Conservation (phyloP, 1,140 invertebrate genomes). For the Apis dorsata region DNA sequence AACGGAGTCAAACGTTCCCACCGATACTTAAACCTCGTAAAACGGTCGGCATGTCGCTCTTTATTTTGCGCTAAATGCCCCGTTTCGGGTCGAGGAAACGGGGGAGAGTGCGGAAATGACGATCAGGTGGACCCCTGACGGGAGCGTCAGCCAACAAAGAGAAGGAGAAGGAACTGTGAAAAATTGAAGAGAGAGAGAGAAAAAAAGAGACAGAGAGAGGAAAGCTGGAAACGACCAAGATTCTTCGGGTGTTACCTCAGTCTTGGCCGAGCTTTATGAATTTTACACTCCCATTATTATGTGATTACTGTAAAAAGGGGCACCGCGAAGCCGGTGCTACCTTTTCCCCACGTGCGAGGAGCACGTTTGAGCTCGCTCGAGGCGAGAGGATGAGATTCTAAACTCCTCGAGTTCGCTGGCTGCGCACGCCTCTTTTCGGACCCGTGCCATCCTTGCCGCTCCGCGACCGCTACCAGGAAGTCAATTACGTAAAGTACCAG, state of each 20-base stretch:
- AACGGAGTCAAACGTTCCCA: constrained; percentile 48
- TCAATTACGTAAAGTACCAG: constrained; percentile 62
- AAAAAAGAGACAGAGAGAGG: not conserved
- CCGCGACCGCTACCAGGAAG: constrained; percentile 45
- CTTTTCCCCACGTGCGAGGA: constrained; percentile 3
- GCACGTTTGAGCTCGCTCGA: not conserved
- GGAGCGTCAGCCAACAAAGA: not conserved
- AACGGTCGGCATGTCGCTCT: constrained; percentile 45
- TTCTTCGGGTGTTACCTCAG: constrained; percentile 17
- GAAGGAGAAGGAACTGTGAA: too few relatives aligned
- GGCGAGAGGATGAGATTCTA: too few relatives aligned
- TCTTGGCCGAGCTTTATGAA: constrained; percentile 50
- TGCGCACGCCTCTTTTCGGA: constrained; percentile 42
- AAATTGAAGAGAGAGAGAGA: not conserved
- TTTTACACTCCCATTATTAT: constrained; percentile 59
- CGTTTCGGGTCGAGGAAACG: not conserved
- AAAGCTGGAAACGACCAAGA: constrained; percentile 8
- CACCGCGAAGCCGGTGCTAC: not conserved
- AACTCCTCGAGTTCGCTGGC: not conserved
- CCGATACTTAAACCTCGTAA: constrained; percentile 48
- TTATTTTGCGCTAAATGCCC: constrained; percentile 38
- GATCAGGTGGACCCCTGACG: not conserved
- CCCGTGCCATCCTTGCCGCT: constrained; percentile 41
- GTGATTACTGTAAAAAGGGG: constrained; percentile 59
- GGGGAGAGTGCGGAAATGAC: constrained; percentile 2